phyloP scores from a whole-genome alignment of 2,113 vertebrate species.

The Tretioscincus oriximinensis region DNA sequence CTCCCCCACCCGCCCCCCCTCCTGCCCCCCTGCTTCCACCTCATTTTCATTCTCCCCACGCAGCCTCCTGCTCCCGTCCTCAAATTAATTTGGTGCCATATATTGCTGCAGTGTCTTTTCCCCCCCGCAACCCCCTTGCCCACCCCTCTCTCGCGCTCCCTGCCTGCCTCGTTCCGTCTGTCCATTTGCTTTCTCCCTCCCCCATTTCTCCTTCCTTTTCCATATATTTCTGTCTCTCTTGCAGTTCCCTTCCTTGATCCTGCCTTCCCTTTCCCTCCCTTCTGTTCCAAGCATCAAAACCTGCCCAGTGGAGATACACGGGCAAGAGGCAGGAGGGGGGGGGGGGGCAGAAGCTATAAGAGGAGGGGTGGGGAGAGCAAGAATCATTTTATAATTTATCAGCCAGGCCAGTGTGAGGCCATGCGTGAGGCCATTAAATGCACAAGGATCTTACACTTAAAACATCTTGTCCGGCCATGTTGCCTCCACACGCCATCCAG shows the following conservation, averaged over 20 bases:
- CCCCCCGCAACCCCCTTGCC: background rate
- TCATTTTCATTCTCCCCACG: constrained; percentile 28
- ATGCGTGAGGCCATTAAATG: background rate
- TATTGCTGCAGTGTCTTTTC: constrained; percentile 4
- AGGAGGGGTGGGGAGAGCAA: background rate
- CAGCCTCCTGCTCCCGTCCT: constrained; percentile 15
- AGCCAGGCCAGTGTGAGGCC: background rate
- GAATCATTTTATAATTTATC: constrained; percentile 20
- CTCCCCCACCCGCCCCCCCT: background rate
- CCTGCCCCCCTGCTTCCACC: background rate
- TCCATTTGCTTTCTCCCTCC: background rate
- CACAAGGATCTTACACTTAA: background rate
- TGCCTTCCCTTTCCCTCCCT: background rate
- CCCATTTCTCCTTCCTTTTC: no score
- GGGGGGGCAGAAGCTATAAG: background rate
- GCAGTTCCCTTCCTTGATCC: background rate
- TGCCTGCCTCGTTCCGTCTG: background rate
- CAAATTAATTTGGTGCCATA: constrained; percentile 31
- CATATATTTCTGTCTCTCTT: background rate
- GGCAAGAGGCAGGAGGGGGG: background rate
- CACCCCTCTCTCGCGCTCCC: background rate
- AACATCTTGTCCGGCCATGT: background rate
- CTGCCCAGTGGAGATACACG: background rate
- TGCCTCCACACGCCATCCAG: no score
- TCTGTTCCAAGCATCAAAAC: background rate